Conservation (phyloP, 2,888 invertebrate species). For the Hypomecis atomaria region DNA sequence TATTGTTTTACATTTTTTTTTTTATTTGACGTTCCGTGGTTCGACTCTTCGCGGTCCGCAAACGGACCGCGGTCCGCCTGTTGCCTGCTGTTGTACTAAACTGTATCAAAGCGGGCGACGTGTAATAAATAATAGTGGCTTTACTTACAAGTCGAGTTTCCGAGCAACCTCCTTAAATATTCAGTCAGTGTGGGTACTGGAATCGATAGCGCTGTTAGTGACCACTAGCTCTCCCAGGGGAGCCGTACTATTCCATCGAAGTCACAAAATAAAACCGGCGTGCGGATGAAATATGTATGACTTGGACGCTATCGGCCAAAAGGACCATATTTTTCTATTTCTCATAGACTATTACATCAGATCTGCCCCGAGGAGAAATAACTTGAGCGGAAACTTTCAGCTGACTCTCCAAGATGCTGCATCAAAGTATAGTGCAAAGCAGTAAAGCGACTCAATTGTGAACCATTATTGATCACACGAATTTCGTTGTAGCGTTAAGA, state of each 20-base stretch:
- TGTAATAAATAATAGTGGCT: conserved; percentile 4
- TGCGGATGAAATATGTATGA: conserved; percentile 42
- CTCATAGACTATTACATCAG: conserved; percentile 9
- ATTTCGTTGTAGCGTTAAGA: neutral
- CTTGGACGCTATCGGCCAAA: conserved; percentile 35
- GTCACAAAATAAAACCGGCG: conserved; percentile 36
- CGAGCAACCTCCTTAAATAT: conserved; percentile 28
- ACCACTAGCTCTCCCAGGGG: conserved; percentile 37
- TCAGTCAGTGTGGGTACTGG: conserved; percentile 33
- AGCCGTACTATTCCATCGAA: conserved; percentile 33
- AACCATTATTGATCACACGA: neutral
- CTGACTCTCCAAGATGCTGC: conserved; percentile 51
- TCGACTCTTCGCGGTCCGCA: too few species aligned
- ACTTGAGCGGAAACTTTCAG: conserved; percentile 35
- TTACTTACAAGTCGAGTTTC: conserved; percentile 6
- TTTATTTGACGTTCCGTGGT: too few species aligned
- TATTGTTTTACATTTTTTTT: too few species aligned
- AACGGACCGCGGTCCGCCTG: too few species aligned
- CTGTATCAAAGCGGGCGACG: neutral
- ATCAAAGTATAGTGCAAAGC: conserved; percentile 38
- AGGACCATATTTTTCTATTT: conserved; percentile 29
- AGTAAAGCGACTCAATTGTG: conserved; percentile 1
- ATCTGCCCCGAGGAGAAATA: neutral
- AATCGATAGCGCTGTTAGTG: conserved; percentile 38
- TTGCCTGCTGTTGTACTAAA: too few species aligned